Conservation (phyloP, 2,797 vertebrate species). For the Sphenodon punctatus region DNA sequence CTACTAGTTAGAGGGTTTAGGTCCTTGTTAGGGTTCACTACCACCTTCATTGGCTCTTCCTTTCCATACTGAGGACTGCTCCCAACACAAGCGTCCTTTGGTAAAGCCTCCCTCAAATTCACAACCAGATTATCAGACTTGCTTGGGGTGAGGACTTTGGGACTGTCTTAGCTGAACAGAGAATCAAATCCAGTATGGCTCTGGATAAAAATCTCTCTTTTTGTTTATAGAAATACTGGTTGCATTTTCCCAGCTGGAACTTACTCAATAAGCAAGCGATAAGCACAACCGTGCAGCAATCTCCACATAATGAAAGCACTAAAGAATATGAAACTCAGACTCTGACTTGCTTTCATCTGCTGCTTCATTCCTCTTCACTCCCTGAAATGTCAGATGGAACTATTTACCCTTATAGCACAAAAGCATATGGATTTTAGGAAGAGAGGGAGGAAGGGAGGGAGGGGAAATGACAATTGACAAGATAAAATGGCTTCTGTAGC, state of each 20-base stretch:
- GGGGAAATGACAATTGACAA: background rate
- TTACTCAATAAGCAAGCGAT: constrained; percentile 1
- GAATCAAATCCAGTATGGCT: background rate
- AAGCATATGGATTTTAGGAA: background rate
- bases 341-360: background rate
- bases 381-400: constrained; percentile 10
- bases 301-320: background rate
- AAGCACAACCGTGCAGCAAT: constrained; percentile 4
- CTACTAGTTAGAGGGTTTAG: no score
- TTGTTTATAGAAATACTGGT: constrained; percentile 2
- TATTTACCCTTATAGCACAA: background rate
- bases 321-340: constrained; percentile 15
- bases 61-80: no score
- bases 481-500: background rate
- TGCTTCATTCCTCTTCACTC: background rate
- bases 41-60: no score
- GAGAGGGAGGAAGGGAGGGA: rapidly evolving
- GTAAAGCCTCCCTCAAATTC: no score
- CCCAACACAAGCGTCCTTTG: no score
- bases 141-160: constrained; percentile 20
- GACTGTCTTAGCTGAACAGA: background rate
- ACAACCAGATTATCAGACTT: no score
- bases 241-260: constrained; percentile 23
- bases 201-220: background rate
- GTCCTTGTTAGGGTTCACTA: no score